phyloP scores from a whole-genome alignment of 2,113 vertebrate genomes.

The Fregetta grallaria region DNA sequence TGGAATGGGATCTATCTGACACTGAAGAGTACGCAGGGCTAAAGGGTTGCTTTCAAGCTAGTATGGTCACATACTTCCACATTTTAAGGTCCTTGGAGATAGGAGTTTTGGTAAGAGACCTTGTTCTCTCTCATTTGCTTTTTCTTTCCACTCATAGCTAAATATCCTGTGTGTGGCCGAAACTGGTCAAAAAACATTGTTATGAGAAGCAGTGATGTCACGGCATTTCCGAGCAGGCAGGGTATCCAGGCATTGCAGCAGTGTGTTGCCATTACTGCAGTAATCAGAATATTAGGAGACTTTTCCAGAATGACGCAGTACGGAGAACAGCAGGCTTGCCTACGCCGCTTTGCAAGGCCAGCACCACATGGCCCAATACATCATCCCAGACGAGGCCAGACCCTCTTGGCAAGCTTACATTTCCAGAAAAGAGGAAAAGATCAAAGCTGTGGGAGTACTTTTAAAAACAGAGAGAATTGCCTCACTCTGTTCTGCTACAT shows the following conservation, averaged over 20 bases:
- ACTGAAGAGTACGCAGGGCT: background rate
- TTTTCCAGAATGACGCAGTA: background rate
- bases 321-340: background rate
- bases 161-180: background rate
- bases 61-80: background rate
- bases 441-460: slow-evolving; percentile 34
- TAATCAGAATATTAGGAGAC: background rate
- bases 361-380: slow-evolving; percentile 15
- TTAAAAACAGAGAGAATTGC: background rate
- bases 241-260: background rate
- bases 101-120: background rate
- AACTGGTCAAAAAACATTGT: background rate
- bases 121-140: background rate
- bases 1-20: background rate
- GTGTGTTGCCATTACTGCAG: background rate
- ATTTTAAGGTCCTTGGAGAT: background rate
- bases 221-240: background rate
- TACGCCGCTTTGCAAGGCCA: background rate
- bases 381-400: slow-evolving; percentile 25
- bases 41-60: background rate
- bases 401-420: background rate
- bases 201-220: background rate
- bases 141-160: background rate
- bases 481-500: background rate
- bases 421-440: slow-evolving; percentile 40